Conservation (phyloP, 2,888 invertebrate genomes). For the Maniola hyperantus region DNA sequence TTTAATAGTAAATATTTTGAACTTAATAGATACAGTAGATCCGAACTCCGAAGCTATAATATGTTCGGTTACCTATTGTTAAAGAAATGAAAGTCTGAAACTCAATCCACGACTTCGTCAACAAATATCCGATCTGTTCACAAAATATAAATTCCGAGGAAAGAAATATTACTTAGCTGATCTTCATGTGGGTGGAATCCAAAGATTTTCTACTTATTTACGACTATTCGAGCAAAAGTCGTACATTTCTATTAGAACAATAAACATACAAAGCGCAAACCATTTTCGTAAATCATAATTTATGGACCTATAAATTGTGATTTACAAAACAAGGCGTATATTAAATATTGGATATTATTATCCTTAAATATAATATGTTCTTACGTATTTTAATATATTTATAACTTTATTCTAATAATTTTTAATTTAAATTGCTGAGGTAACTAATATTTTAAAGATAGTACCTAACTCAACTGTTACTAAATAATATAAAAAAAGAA, state of each 20-base stretch:
- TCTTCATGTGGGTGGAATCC: neutral
- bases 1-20: neutral
- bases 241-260: slow-evolving; percentile 15
- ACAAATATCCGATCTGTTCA: neutral
- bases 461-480: too few relatives aligned
- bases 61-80: neutral
- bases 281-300: slow-evolving; percentile 14
- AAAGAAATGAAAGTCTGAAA: neutral
- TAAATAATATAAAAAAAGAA: too few relatives aligned
- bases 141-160: neutral
- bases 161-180: neutral
- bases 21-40: neutral
- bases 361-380: neutral
- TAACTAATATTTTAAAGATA: too few relatives aligned
- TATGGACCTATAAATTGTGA: slow-evolving; percentile 9
- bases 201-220: slow-evolving; percentile 8
- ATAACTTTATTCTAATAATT: too few relatives aligned
- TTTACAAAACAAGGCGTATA: slow-evolving; percentile 6
- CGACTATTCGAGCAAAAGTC: slow-evolving; percentile 2
- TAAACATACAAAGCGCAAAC: slow-evolving; percentile 9
- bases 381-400: neutral
- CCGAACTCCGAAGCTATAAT: neutral
- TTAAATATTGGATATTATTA: neutral
- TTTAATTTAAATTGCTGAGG: too few relatives aligned
- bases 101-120: neutral